phyloP scores from a whole-genome alignment of 2,797 vertebrate genomes.

The Pogonophryne albipinna region DNA sequence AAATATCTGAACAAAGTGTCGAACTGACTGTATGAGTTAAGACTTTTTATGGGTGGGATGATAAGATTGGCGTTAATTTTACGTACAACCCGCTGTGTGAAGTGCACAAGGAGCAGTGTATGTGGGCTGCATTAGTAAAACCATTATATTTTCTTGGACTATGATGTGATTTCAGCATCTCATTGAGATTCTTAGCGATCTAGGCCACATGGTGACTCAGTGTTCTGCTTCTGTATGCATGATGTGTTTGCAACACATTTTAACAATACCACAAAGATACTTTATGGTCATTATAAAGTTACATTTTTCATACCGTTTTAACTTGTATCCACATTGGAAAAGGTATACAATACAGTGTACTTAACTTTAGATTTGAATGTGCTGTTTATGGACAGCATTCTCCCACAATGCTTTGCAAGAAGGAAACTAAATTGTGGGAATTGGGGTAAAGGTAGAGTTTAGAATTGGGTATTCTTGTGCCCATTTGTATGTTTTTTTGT shows the following conservation, averaged over 20 bases:
- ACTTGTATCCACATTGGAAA: not conserved
- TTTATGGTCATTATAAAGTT: no score
- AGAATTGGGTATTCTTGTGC: no score
- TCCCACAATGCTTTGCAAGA: not conserved
- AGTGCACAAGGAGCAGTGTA: not conserved
- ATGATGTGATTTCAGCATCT: not conserved
- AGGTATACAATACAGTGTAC: not conserved
- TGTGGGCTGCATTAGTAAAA: not conserved
- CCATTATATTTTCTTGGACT: not conserved
- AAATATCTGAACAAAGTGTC: conserved; percentile 8
- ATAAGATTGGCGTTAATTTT: conserved; percentile 2
- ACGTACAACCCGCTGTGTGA: not conserved
- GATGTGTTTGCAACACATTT: no score
- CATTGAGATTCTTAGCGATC: not conserved
- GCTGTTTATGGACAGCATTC: not conserved
- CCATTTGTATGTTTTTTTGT: no score
- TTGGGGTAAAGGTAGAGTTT: not conserved
- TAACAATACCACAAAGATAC: no score
- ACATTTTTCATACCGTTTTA: no score
- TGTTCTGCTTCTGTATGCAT: not conserved
- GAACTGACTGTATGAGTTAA: not conserved
- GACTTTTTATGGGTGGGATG: conserved; percentile 20
- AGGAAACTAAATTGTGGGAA: not conserved
- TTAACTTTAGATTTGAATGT: not conserved
- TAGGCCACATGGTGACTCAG: not conserved